Evolutionary conservation across 2,888 invertebrate species (phyloP).

Genomic region (Drosophila prostipennis): DNA sequence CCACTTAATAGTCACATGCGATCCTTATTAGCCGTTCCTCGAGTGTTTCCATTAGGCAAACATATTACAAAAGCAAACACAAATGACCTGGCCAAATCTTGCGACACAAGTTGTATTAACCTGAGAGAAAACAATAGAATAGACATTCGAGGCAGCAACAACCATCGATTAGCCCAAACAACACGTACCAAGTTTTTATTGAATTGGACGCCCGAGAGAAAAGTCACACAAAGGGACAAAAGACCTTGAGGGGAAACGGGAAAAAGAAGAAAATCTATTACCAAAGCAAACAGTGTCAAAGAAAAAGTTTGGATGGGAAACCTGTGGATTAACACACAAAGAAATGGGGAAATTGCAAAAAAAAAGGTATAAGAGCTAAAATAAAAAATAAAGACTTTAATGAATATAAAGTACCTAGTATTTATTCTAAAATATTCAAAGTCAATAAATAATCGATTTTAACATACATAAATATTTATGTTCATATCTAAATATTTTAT

Average conservation of each 20-base stretch:
- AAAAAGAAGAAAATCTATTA: slow-evolving; percentile 55
- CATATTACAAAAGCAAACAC: slow-evolving; percentile 20
- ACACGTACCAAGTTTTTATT: slow-evolving; percentile 63
- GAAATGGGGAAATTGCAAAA: not conserved
- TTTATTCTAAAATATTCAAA: not conserved
- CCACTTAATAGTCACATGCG: slow-evolving; percentile 33
- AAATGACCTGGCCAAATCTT: slow-evolving; percentile 16
- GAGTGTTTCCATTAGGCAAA: slow-evolving; percentile 17
- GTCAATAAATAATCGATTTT: no score
- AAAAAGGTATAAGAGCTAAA: slow-evolving; percentile 1
- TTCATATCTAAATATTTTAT: no score
- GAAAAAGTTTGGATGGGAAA: slow-evolving; percentile 40
- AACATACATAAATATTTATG: no score
- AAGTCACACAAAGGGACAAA: slow-evolving; percentile 14
- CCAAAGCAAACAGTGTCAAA: slow-evolving; percentile 47
- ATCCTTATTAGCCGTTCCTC: slow-evolving; percentile 37
- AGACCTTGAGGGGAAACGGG: slow-evolving; percentile 1
- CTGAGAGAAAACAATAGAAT: slow-evolving; percentile 4
- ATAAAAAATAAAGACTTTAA: slow-evolving; percentile 4
- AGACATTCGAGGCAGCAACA: slow-evolving; percentile 3
- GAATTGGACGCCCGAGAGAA: slow-evolving; percentile 49
- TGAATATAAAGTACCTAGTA: not conserved
- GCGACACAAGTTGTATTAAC: slow-evolving; percentile 8
- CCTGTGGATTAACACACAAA: slow-evolving; percentile 24
- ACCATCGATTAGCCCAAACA: slow-evolving; percentile 59